Evolutionary conservation across 2,888 invertebrate genomes (phyloP), one percentile per base, ranked within the genome.

Genomic region (Sphaeridia pumilis): DNA sequence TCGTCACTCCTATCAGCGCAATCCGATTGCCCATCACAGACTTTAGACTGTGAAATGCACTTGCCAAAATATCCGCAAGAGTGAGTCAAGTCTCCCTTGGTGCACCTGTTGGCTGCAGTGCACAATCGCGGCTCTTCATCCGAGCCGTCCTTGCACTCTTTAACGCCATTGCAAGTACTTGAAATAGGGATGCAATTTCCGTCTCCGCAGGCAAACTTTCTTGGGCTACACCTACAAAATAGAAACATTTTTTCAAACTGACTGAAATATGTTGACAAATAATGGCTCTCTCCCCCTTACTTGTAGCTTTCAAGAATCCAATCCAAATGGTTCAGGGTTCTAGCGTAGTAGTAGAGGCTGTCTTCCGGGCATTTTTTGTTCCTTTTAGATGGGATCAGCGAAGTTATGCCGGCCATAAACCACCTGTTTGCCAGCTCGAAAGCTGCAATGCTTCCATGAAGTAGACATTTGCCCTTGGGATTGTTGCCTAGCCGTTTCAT

Each of bases 381-480:
- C 43, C 31, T 47, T 24, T 35, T 22, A n/a, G 51, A 26, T 5
- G 55, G 55, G 41, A 55, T 55, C 7, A 55, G 45, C 2, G 55
- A 36, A 1, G 51, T 51, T 4, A 55, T 52, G 25, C 55, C 55
- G 20, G 25, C 45, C 14, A 52, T 17, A 17, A 52, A 38, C 55
- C 55, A 55, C 24, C 42, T 20, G 17, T 26, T 38, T 1, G 25
- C 47, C 27, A 45, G 24, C 35, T 35, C 17, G 41, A 45, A 52
- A n/a, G 48, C 52, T 12, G 35, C 20, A 3, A 48, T 25, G 34
- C 52, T 55, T 17, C 55, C 55, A 46, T 55, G 55, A 14, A 45
- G 24, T 14, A 55, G 43, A 36, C 55, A 55, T 17, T 27, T 31
- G 2, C 24, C 26, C 5, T 49, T 7, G 3, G 34, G 31, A 22